Conservation (phyloP, 1,140 invertebrate species). For the Sarcophaga bullata region DNA sequence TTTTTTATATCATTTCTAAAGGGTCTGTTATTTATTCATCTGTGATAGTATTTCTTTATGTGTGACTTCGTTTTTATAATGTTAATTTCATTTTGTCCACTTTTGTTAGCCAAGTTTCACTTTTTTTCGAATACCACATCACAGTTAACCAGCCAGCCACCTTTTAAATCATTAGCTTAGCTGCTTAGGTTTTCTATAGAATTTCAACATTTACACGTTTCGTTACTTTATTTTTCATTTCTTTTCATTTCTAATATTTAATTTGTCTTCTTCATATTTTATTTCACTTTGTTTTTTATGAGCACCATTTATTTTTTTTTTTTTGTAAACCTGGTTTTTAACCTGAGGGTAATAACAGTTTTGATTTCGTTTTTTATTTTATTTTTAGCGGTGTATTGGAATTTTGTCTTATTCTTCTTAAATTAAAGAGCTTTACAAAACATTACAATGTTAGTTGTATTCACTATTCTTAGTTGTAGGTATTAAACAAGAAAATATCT, state of each 20-base stretch:
- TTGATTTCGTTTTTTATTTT: background rate
- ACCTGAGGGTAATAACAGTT: constrained; percentile 34
- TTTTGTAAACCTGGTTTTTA: constrained; percentile 17
- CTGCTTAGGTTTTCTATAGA: background rate
- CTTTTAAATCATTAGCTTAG: constrained; percentile 8
- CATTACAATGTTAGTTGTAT: background rate
- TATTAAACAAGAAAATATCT: background rate
- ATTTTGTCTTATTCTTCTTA: no score
- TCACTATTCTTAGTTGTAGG: background rate
- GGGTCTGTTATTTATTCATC: no score
- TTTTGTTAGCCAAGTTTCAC: constrained; percentile 21
- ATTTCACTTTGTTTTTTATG: background rate
- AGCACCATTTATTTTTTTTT: background rate
- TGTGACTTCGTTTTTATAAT: background rate
- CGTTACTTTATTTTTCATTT: constrained; percentile 2
- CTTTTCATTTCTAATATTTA: background rate
- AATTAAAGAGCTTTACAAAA: no score
- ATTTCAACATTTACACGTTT: constrained; percentile 28
- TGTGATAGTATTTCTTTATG: background rate
- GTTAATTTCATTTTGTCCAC: constrained; percentile 27
- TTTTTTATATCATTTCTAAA: background rate
- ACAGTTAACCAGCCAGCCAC: background rate
- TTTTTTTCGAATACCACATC: background rate
- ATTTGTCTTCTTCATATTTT: constrained; percentile 1
- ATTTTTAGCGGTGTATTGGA: no score